Evolutionary conservation across 2,113 vertebrate genomes (phyloP), one percentile per base, ranked within the genome.

Genomic region (Channa argus): DNA sequence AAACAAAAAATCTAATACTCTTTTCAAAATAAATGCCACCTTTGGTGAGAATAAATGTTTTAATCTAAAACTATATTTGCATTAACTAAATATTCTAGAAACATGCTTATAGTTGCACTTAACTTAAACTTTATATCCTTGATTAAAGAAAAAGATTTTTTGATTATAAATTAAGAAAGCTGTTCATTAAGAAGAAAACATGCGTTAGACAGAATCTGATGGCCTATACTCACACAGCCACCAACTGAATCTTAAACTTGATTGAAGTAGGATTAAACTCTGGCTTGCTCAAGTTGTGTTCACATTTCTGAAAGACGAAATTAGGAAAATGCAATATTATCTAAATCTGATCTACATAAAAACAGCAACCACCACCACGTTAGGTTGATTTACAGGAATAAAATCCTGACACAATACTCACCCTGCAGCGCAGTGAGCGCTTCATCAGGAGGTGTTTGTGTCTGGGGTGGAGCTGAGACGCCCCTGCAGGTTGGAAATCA

Each of bases 261-360:
- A 99, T 99, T 63, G 98, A 99, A 9, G 98, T 99, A 43, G 98
- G 98, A 88, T 99, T 99, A 89, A 99, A 99, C 88, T 99, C 98
- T 9, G 98, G 98, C 82, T 99, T 99, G 94, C 97, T 99, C 93
- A 99, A 90, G 89, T 99, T 99, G 92, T 99, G 98, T 87, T 99
- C 98, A 88, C 98, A 99, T 95, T 97, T 98, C 98, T 99, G 90
- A 37, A 71, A 80, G 72, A 84, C 80, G 55, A 58, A 54, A 53
- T 49, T 3, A 61, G 46, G 6, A 71, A 41, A 10, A 47, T 24
- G 24, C 2, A 44, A 10, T 39, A 43, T 68, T 10, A 54, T 34
- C 4, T 34, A 33, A 63, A 71, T 72, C 11, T 34, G 8, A 64
- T 10, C 8, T 7, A 63, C 12, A 34, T 37, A 62, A 47, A 47